Percentiles rank a stretch among this genome's conserved stretches.
Conservation (phyloP, 2,888 invertebrate genomes). For the Endotricha flammealis region DNA sequence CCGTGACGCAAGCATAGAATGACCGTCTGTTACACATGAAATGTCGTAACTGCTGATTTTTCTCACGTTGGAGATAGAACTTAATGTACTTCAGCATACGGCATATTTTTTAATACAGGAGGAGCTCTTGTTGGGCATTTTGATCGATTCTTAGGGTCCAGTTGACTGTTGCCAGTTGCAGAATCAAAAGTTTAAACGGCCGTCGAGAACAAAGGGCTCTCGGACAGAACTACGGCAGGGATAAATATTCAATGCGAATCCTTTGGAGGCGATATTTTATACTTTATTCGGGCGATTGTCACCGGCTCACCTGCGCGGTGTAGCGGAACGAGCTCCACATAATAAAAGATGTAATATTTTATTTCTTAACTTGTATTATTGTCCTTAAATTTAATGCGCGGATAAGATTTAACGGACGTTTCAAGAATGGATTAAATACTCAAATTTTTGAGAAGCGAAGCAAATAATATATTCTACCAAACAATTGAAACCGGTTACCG, state of each 20-base stretch:
- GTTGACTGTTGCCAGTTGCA: slow-evolving; percentile 76
- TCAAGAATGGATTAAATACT: neutral
- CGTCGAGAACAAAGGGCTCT: slow-evolving; percentile 71
- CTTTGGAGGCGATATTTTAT: slow-evolving; percentile 75
- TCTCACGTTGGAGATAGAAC: slow-evolving; percentile 16
- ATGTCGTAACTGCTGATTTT: slow-evolving; percentile 36
- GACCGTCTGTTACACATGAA: slow-evolving; percentile 51
- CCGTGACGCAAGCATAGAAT: slow-evolving; percentile 75
- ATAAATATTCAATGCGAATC: slow-evolving; percentile 78
- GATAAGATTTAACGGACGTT: slow-evolving; percentile 33
- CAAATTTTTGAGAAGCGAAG: too few species aligned
- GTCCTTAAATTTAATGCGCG: slow-evolving; percentile 16
- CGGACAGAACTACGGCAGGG: slow-evolving; percentile 64
- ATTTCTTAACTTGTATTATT: slow-evolving; percentile 18
- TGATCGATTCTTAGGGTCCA: slow-evolving; percentile 66
- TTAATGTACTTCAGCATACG: slow-evolving; percentile 21
- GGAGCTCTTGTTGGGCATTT: slow-evolving; percentile 31
- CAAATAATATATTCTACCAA: neutral
- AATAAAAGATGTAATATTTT: slow-evolving; percentile 38
- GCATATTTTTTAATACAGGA: slow-evolving; percentile 24
- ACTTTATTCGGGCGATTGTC: slow-evolving; percentile 63
- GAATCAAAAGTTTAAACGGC: slow-evolving; percentile 78
- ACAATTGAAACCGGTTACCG: too few species aligned
- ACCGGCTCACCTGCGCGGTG: slow-evolving; percentile 62
- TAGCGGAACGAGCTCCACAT: slow-evolving; percentile 41